Base-by-base conservation (phyloP, 2,113 vertebrate genomes). In the Phaethon lepturus region DNA sequence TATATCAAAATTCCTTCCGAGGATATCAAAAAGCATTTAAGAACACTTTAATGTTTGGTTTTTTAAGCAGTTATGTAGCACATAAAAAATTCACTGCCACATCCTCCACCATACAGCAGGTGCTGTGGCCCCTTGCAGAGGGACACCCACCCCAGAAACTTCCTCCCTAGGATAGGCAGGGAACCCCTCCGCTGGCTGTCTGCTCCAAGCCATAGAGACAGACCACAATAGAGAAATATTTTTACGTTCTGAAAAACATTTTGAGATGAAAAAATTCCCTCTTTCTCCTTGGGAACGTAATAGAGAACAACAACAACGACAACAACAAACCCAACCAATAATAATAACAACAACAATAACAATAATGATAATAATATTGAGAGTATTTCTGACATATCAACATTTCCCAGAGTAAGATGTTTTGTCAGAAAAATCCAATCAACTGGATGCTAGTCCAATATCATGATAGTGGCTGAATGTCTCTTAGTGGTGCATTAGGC, bases 111-210 rank as follows among this genome's bases (percentile, higher is more conserved):
- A 17, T 8, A 2, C 9, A 28, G 59, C 40, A 60, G 33, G 13
- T 50, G 38, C 33, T 31, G 17, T 20, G 40, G 2, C 18, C 9
- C 11, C 28, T 40, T 52, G 18, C 26, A 53, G 29, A 74, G 23
- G 68, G 38, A 67, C 55, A 47, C 11, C 38, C 71, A 79, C 2
- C 66, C 53, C 77, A 56, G 64, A 66, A 49, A n/a, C 8, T 20
- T 28, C 62, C 23, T 69, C 31, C 24, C 53, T 19, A 16, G 38
- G 38, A 38, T 38, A 38, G 67, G n/a, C 53, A 80, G 20, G 13
- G 59, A 79, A 40, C 6, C 6, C 33, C 28, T 45, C 11, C 3
- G 1, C 50, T 17, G 2, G 0, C 33, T 7, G 4, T 8, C 76
- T 84, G 17, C 64, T 78, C 19, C 40, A 25, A 60, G 11, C n/a